Base-by-base conservation (phyloP, 2,888 invertebrate genomes). In the Myopa tessellatipennis region DNA sequence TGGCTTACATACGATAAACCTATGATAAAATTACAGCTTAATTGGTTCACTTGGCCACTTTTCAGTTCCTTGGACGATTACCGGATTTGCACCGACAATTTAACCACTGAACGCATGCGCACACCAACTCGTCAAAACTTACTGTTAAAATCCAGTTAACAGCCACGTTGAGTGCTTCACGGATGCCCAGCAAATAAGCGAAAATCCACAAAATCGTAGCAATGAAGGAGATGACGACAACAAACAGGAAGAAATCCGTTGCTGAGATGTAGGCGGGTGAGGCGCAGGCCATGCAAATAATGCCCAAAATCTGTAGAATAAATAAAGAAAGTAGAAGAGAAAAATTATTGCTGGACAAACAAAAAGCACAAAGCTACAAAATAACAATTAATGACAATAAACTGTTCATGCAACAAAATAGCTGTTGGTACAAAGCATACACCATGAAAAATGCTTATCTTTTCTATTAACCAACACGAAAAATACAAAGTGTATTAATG, bases 81-180 rank as follows among this genome's bases (percentile, higher is more conserved):
- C 26, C 26, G 26, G 26, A 26, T 26, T 26, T 26, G 26, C 26
- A 26, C 26, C 26, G 26, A 26, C 26, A 26, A 26, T 26, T 26
- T 26, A 26, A 26, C 26, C 26, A 26, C 26, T 26, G 26, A 26
- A 2, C 26, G 26, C 26, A 26, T 26, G 26, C 2, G 26, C 26
- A 26, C 26, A 26, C 26, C 26, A 26, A 26, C 26, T 26, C 26
- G 45, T 1, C 8, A 40, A 61, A 4, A 90, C 93, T 93, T 91
- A 96, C 96, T 86, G 95, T 93, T 81, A 95, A 90, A 82, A 95
- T 92, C 96, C 96, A 96, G 85, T 96, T 95, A 84, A 96, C 93
- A 74, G 95, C 95, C 78, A 95, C 87, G 85, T 92, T 93, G 60
- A 96, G 90, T 3, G 93, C 94, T 85, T 96, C 95, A 81, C 94